Conservation (phyloP, 2,888 invertebrate species). For the Synanthedon formicaeformis region DNA sequence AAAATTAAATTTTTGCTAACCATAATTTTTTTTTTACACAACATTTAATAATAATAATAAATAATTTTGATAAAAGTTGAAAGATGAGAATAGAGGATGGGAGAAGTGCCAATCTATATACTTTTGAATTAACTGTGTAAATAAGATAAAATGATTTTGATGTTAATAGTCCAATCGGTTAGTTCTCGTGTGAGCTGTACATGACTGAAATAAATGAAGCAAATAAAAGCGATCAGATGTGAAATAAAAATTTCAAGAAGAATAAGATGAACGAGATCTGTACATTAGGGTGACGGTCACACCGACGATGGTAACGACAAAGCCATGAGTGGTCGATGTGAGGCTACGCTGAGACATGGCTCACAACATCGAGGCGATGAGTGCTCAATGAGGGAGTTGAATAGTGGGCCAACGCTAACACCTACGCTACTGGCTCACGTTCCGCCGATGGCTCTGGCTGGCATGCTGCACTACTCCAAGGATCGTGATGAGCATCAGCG, state of each 20-base stretch:
- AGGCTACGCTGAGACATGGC: conserved; percentile 51
- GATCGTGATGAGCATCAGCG: conserved; percentile 25
- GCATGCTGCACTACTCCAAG: not conserved
- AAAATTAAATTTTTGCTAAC: conserved; percentile 2
- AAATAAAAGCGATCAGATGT: conserved; percentile 40
- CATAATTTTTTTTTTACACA: conserved; percentile 2
- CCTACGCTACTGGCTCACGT: conserved; percentile 34
- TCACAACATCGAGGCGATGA: conserved; percentile 54
- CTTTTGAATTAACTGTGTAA: conserved; percentile 14
- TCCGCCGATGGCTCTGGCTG: conserved; percentile 21
- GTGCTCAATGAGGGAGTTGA: conserved; percentile 31
- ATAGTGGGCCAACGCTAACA: conserved; percentile 24
- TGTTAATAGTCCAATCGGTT: conserved; percentile 32
- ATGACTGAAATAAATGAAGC: conserved; percentile 43
- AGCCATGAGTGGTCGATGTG: conserved; percentile 59
- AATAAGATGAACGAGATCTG: conserved; percentile 33
- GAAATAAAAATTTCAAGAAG: conserved; percentile 48
- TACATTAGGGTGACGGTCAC: conserved; percentile 44
- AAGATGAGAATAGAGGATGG: conserved; percentile 15
- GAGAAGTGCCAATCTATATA: conserved; percentile 47
- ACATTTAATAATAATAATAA: conserved; percentile 5
- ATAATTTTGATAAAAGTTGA: conserved; percentile 1
- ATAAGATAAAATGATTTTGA: conserved; percentile 20
- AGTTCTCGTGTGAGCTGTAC: conserved; percentile 23
- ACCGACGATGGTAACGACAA: conserved; percentile 59